Evolutionary conservation across 1,140 invertebrate genomes (phyloP), one percentile per base, ranked within the genome.

Genomic region (Leptonema lineaticorne): DNA sequence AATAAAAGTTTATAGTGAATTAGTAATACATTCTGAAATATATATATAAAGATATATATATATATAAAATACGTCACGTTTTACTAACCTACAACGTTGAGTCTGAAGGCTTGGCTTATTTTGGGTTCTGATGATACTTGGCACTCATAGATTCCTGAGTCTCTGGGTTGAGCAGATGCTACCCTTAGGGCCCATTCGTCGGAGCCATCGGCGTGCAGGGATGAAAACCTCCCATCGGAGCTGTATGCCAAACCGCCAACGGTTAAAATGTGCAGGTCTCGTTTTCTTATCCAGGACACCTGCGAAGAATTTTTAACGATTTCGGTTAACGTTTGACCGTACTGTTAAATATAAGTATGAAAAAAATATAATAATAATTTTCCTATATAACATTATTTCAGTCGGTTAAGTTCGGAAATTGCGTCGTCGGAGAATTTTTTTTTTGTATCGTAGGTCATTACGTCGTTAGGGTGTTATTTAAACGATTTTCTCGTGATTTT

Each of bases 101-200:
- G 85, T 71, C 87, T 87, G 76, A 92, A 92, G 30, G 90, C 89
- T 75, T 89, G 84, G 74, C 90, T 92, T 74, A 93, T 92, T 79
- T 93, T 93, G 8, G 92, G 92, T 76, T 93, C 91, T 0, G 91
- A 93, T 70, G 90, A 92, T 8, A 94, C 91, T 83, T 94, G 92
- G 77, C 92, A 94, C 76, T 94, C 92, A 76, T 93, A 94, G 2
- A 87, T 87, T 22, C 86, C 87, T 1, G 84, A 85, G 78, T 94
- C 92, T 7, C 90, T 79, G 0, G 89, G 86, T 76, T 92, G 91
- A 0, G 91, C 89, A 11, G 91, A 92, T 29, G 88, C 89, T 48
- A 94, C 89, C 72, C 92, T 87, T 63, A 95, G 76, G 18, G 92
- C 92, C 92, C 92, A 95, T 76, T 93, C 91, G 75, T 94, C 91